Base-by-base conservation (phyloP, 1,140 invertebrate genomes). In the Lordiphosa clarofinis region DNA sequence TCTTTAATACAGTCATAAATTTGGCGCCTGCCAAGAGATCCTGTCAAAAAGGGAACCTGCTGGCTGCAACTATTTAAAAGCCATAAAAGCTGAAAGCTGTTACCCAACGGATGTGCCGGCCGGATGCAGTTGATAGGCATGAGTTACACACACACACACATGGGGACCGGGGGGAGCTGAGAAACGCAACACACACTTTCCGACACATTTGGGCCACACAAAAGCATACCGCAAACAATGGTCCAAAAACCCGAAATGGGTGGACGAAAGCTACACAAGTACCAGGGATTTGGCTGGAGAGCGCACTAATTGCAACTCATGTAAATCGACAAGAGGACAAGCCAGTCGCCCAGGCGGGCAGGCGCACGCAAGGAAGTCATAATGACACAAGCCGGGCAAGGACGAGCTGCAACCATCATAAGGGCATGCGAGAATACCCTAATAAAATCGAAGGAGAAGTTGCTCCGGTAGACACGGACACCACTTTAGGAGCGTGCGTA, bases 41-140 rank as follows among this genome's bases (percentile, higher is more conserved):
- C 70, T 74, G 71, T 72, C 69, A 68, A 48, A 73, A 72, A 56
- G 69, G 64, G 69, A 64, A 55, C 56, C 65, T 63, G 48, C 64
- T 52, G 63, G 54, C 64, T 47, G 59, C 63, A 82, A 82, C 78
- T 82, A 82, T 82, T 82, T 82, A 82, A 82, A 84, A 82, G 78
- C 78, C 78, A 82, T 82, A 84, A 82, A 82, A 82, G 78, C 78
- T 57, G 64, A 84, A 82, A 84, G 78, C 78, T 82, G 78, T 82
- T 82, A 68, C 72, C 78, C 63, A 84, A 84, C 72, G 78, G 78
- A 84, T 76, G 56, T 65, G 72, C 72, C 72, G 62, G 67, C 78
- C 78, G 78, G 78, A 84, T 82, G 78, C 78, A 82, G 60, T 75
- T 82, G 78, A 84, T 82, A 84, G 78, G 78, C 78, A 73, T 39